Base-by-base conservation (phyloP, 2,888 invertebrate genomes). In the Mimachlamys varia region DNA sequence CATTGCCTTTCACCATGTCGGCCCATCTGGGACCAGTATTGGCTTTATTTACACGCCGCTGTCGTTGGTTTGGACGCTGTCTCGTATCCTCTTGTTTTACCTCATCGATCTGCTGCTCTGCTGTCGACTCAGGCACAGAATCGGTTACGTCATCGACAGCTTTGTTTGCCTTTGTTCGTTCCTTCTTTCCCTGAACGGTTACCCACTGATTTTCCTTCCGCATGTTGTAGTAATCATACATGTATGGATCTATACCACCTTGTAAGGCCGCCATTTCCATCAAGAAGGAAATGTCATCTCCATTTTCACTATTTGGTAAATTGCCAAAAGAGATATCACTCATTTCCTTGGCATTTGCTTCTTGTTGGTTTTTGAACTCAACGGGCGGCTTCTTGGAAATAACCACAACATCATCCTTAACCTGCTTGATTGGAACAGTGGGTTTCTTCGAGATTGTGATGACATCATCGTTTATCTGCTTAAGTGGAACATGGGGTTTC, bases 1-100 rank as follows among this genome's bases (percentile, higher is more conserved):
- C 53, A 17, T 89, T 89, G n/a, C 91, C 93, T 58, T 92, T 93
- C 17, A 93, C 92, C 55, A 93, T 90, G 89, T 94, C 94, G 0
- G 94, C 93, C 94, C 93, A 93, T 87, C 92, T 91, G 22, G 90
- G 89, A 22, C 87, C 50, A 22, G 88, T 90, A 27, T 38, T 50
- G 17, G 87, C 88, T 4, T 90, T 49, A 12, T 88, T 87, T 15
- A 76, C 27, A 33, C 55, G 50, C n/a, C 38, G 27, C n/a, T 88
- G 88, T 27, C 53, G 49, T 44, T 76, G 76, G 76, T 76, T 76
- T 33, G 76, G 33, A 15, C 76, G 76, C 33, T 76, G 27, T 33
- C 12, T 76, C 1, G 33, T 22, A 15, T 76, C 76, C 27, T 33
- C 33, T 10, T 76, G 27, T 33, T 76, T 76, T 10, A 76, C 33